These are phyloP conservation scores for Alexandromys fortis DNA, from an alignment of 2,113 vertebrate species.

Conservation along the genomic window DNA sequence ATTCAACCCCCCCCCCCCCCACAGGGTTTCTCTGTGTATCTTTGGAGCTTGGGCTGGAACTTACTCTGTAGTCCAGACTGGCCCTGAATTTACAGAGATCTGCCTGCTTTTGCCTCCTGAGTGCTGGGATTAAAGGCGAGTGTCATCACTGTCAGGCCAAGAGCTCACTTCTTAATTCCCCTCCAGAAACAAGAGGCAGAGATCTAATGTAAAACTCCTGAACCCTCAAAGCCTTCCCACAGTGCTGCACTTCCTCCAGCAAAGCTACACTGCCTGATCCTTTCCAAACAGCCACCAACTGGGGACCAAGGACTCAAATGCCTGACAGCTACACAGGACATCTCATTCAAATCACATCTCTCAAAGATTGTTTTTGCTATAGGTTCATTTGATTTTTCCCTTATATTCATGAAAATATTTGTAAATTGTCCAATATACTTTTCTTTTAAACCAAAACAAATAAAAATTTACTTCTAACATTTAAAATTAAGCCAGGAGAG, in stretches of 20 bases:
- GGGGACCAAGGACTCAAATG: not conserved
- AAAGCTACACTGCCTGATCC: not conserved
- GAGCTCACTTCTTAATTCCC: not conserved
- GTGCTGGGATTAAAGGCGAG: too few species aligned
- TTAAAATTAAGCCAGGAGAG: not conserved
- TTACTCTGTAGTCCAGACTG: too few species aligned
- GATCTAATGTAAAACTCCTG: not conserved
- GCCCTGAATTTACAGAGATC: too few species aligned
- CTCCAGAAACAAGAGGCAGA: not conserved
- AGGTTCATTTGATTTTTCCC: not conserved
- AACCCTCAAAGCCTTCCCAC: not conserved
- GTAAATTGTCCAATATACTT: not conserved
- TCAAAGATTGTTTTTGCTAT: not conserved
- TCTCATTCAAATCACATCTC: not conserved
- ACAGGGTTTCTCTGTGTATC: too few species aligned
- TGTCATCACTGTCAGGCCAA: too few species aligned
- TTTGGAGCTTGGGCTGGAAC: too few species aligned
- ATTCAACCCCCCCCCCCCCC: accelerated
- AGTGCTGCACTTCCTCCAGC: not conserved
- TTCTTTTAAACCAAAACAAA: not conserved
- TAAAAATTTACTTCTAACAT: not conserved
- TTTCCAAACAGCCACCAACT: not conserved
- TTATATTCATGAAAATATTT: constrained; percentile 17
- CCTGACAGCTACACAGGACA: not conserved
- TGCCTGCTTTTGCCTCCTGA: too few species aligned